Evolutionary conservation across 2,888 invertebrate genomes (phyloP), one percentile per base, ranked within the genome.

Genomic region (Agriopis marginaria): DNA sequence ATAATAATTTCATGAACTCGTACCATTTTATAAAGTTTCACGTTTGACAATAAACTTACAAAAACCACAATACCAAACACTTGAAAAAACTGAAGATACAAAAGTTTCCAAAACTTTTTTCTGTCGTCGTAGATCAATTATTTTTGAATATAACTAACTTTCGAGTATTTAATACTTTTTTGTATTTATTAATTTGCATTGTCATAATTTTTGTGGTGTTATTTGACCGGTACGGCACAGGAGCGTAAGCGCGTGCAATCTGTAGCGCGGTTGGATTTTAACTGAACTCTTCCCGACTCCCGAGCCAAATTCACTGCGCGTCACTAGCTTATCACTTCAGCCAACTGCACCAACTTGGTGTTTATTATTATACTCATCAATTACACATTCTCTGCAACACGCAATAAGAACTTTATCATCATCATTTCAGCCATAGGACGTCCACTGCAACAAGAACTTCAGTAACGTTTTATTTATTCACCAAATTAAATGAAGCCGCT

Each of bases 251-350:
- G 71, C 83, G 82, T 82, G 78, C 72, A 53, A 61, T 61, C 77
- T 64, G 67, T 40, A 66, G 61, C 79, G 78, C 80, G 81, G 64
- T 73, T 78, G 75, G 76, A 73, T 63, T 73, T 74, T 63, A 58
- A 82, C 83, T 82, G 79, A 56, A 42, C 55, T 72, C 63, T 65
- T 61, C 50, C 56, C 53, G 39, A 63, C 64, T 61, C 50, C 56
- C 53, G 39, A 72, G 51, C 12, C 55, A 60, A 72, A 66, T 66
- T 72, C 74, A 72, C 61, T 66, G 67, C n/a, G 54, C 45, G 68
- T 53, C 61, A 60, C 47, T 45, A 58, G 54, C 65, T 70, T 69
- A 73, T 70, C 68, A 68, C 64, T 47, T 60, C 63, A 62, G 63
- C 40, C 49, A 68, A 66, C 60, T 73, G 63, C 64, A 66, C 51